These are phyloP conservation scores for Heliconius ismenius DNA, from an alignment of 2,888 invertebrate species.

Conservation along the genomic window DNA sequence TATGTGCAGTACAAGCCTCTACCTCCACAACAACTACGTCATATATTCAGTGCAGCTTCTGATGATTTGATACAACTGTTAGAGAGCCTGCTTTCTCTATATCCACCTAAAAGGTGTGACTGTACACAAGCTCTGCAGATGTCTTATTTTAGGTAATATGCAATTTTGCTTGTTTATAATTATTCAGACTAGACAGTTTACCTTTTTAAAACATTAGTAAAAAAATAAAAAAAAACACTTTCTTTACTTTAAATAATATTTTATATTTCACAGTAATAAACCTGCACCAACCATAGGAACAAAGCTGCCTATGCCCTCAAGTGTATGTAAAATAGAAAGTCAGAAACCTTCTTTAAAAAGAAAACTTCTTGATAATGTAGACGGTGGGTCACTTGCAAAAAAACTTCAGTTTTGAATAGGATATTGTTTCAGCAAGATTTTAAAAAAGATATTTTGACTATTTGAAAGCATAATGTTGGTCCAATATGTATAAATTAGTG, in stretches of 20 bases:
- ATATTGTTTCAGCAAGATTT: not conserved
- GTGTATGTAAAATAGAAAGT: slow-evolving; percentile 82
- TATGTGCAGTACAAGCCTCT: slow-evolving; percentile 95
- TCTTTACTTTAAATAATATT: slow-evolving; percentile 6
- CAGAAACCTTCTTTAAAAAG: slow-evolving; percentile 88
- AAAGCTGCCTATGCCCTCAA: slow-evolving; percentile 90
- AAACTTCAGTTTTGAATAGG: slow-evolving; percentile 83
- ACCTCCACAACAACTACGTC: slow-evolving; percentile 90
- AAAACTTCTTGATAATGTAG: slow-evolving; percentile 86
- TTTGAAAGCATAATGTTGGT: slow-evolving; percentile 9
- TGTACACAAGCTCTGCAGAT: slow-evolving; percentile 93
- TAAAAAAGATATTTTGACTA: not conserved
- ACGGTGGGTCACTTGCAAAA: slow-evolving; percentile 86
- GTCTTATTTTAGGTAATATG: slow-evolving; percentile 88
- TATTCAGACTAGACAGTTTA: no score
- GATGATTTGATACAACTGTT: slow-evolving; percentile 94
- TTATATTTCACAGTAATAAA: slow-evolving; percentile 84
- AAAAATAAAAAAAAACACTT: not conserved
- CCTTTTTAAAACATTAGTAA: not conserved
- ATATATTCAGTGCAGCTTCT: slow-evolving; percentile 97
- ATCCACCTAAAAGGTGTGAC: slow-evolving; percentile 91
- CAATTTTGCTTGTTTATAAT: not conserved
- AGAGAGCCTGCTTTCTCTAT: slow-evolving; percentile 88
- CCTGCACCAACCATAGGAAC: slow-evolving; percentile 92
- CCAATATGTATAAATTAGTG: slow-evolving; percentile 31